phyloP scores from a whole-genome alignment of 2,113 vertebrate species.

The Oryctolagus cuniculus region DNA sequence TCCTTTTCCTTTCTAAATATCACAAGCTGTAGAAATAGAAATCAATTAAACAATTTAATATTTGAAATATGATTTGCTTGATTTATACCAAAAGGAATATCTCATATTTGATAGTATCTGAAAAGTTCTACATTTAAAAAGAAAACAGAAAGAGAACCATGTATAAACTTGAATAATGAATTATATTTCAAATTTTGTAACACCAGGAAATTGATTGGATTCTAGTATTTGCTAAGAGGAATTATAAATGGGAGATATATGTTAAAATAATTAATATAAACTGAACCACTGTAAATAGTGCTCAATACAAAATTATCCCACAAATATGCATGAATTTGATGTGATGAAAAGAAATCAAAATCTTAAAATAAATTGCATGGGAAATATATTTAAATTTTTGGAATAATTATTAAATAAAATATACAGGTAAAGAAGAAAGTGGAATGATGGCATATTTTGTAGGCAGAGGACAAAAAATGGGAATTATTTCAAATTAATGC shows the following conservation, averaged over 20 bases:
- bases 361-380: neutral
- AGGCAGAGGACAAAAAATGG: neutral
- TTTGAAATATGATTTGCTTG: neutral
- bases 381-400: neutral
- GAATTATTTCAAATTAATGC: neutral
- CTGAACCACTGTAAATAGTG: neutral
- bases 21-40: conserved; percentile 6
- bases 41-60: neutral
- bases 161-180: neutral
- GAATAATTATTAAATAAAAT: neutral
- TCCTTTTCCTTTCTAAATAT: neutral
- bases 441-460: neutral
- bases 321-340: neutral
- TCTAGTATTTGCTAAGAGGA: neutral
- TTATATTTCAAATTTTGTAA: neutral
- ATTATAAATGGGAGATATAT: neutral
- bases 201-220: neutral
- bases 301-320: neutral
- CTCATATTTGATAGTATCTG: conserved; percentile 14
- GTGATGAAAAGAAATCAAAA: neutral
- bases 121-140: conserved; percentile 32
- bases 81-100: neutral
- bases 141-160: neutral
- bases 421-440: neutral
- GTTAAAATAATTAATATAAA: conserved; percentile 39